Conservation (phyloP, 2,797 vertebrate species). For the Malacoraja senta region DNA sequence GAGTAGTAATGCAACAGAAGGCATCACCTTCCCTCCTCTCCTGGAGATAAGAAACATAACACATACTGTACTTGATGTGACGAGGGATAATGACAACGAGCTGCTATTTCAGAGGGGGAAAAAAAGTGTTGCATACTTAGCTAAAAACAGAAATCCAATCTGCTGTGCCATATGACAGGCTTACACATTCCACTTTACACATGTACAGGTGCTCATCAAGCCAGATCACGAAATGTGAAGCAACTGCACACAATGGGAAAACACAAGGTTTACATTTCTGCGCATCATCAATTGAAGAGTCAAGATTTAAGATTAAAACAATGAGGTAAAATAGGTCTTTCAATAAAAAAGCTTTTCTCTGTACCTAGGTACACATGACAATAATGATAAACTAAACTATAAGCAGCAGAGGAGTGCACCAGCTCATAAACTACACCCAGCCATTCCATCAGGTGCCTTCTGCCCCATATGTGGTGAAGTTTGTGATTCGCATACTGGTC, state of each 20-base stretch:
- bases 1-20: conserved; percentile 30
- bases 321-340: not conserved
- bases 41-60: conserved; percentile 40
- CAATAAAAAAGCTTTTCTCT: not conserved
- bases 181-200: not conserved
- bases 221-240: conserved; percentile 13
- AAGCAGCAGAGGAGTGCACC: too few species aligned
- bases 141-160: conserved; percentile 31
- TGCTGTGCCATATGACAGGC: conserved; percentile 11
- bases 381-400: not conserved
- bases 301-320: not conserved
- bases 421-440: too few species aligned
- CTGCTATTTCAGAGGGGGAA: not conserved
- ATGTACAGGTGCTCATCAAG: not conserved
- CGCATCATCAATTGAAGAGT: not conserved
- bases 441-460: too few species aligned
- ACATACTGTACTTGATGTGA: not conserved
- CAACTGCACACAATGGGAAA: not conserved
- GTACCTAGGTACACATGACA: too few species aligned
- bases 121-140: conserved; percentile 20
- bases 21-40: conserved; percentile 39
- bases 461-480: too few species aligned
- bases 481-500: too few species aligned
- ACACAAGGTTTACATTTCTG: not conserved
- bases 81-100: not conserved